Conservation (phyloP, 2,888 invertebrate genomes). For the Sycophila texana region DNA sequence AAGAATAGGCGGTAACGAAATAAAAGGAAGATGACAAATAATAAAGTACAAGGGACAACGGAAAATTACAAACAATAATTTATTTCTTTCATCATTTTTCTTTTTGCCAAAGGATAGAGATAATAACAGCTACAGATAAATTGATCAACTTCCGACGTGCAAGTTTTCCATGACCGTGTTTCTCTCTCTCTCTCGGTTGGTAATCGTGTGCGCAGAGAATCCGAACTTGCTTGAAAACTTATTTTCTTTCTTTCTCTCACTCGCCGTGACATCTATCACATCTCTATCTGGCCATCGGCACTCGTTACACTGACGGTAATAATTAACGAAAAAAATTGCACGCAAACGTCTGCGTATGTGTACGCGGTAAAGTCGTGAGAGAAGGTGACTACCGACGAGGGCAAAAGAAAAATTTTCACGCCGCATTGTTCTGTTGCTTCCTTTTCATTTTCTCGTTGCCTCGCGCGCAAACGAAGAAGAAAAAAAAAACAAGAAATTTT, state of each 20-base stretch:
- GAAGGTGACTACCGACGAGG: slow-evolving; percentile 36
- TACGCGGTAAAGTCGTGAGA: slow-evolving; percentile 20
- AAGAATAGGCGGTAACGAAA: slow-evolving; percentile 28
- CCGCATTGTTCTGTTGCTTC: neutral
- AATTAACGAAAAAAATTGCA: slow-evolving; percentile 9
- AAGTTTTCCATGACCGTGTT: slow-evolving; percentile 8
- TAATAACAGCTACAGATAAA: slow-evolving; percentile 64
- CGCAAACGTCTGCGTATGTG: neutral
- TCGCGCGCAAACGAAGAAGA: slow-evolving; percentile 40
- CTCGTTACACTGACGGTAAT: slow-evolving; percentile 6
- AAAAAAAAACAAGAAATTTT: slow-evolving; percentile 25
- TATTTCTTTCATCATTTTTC: slow-evolving; percentile 54
- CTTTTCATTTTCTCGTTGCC: slow-evolving; percentile 22
- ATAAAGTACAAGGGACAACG: slow-evolving; percentile 65
- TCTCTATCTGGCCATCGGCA: slow-evolving; percentile 1
- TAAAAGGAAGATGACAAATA: slow-evolving; percentile 23
- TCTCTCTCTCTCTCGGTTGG: slow-evolving; percentile 21
- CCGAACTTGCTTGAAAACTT: slow-evolving; percentile 59
- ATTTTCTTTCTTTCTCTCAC: neutral
- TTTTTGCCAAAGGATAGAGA: slow-evolving; percentile 61
- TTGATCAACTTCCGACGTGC: slow-evolving; percentile 63
- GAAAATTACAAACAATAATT: slow-evolving; percentile 71
- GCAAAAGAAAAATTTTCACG: slow-evolving; percentile 50
- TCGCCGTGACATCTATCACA: neutral
- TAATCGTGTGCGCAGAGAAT: slow-evolving; percentile 49